Percentiles rank a stretch among this genome's conserved stretches.
These are phyloP conservation scores for Ommatoiulus sabulosus DNA, from an alignment of 2,888 invertebrate genomes.

Conservation along the genomic window DNA sequence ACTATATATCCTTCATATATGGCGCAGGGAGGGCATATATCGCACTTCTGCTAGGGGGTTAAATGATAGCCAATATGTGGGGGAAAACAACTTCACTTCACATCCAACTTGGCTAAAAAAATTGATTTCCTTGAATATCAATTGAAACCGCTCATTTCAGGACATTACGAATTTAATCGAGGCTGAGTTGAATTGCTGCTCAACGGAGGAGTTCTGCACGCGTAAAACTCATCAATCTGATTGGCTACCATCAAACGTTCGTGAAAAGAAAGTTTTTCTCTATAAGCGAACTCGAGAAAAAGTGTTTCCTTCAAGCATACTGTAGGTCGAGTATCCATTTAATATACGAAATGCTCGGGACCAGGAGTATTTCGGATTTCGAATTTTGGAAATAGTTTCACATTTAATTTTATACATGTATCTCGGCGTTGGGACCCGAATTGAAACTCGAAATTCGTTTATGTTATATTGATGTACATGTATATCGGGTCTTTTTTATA, in stretches of 20 bases:
- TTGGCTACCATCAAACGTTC: not conserved
- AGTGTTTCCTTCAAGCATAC: too few species aligned
- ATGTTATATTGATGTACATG: too few species aligned
- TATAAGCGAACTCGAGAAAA: too few species aligned
- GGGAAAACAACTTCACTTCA: slow-evolving; percentile 45
- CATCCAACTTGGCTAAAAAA: slow-evolving; percentile 28
- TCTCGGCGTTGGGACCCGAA: too few species aligned
- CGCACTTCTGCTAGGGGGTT: slow-evolving; percentile 6
- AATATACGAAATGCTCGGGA: too few species aligned
- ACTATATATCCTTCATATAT: slow-evolving; percentile 8
- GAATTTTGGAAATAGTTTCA: too few species aligned
- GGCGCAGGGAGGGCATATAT: not conserved
- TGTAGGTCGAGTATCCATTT: too few species aligned
- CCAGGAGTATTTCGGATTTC: too few species aligned
- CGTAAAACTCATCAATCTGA: not conserved
- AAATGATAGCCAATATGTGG: slow-evolving; percentile 46
- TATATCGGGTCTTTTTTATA: too few species aligned
- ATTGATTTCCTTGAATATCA: slow-evolving; percentile 45
- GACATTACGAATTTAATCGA: slow-evolving; percentile 26
- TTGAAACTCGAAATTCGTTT: too few species aligned
- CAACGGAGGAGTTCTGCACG: not conserved
- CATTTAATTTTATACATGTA: too few species aligned
- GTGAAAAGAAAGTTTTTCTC: too few species aligned
- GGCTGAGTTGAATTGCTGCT: not conserved
- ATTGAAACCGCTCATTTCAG: slow-evolving; percentile 35